Percentiles rank a stretch among this genome's conserved stretches.
These are phyloP conservation scores for Halocaridina rubra DNA, from an alignment of 2,888 invertebrate genomes.

Conservation along the genomic window DNA sequence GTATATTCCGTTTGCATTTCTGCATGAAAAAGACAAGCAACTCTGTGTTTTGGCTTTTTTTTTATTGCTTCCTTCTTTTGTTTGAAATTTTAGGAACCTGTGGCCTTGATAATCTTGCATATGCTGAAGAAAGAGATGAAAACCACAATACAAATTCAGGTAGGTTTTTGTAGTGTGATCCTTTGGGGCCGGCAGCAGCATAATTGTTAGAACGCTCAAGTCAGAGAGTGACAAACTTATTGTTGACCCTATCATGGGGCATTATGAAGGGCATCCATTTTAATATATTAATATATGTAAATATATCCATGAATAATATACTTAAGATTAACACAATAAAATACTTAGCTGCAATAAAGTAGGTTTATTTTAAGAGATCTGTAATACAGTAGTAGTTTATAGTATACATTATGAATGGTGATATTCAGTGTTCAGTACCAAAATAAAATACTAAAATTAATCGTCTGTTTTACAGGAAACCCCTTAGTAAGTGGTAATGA, in stretches of 20 bases:
- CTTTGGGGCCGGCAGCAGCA: no score
- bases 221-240: no score
- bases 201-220: no score
- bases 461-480: constrained; percentile 34
- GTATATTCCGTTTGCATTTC: neutral
- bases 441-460: neutral
- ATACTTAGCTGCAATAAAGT: neutral
- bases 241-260: no score
- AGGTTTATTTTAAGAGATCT: neutral
- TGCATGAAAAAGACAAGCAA: neutral
- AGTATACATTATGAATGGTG: neutral
- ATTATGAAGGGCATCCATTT: no score
- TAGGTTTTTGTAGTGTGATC: constrained; percentile 1
- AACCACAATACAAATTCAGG: constrained; percentile 42
- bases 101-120: constrained; percentile 58
- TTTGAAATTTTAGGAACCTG: constrained; percentile 30
- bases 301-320: neutral
- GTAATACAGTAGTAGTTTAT: no score
- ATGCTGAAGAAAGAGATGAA: constrained; percentile 49
- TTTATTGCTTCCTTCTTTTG: neutral
- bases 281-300: neutral
- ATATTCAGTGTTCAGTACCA: neutral
- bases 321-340: neutral
- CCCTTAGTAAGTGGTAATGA: constrained; percentile 25
- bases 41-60: neutral